Percentiles rank a stretch among this genome's conserved stretches.
phyloP scores from a whole-genome alignment of 2,888 invertebrate genomes.

The Drosophila tanythrix region DNA sequence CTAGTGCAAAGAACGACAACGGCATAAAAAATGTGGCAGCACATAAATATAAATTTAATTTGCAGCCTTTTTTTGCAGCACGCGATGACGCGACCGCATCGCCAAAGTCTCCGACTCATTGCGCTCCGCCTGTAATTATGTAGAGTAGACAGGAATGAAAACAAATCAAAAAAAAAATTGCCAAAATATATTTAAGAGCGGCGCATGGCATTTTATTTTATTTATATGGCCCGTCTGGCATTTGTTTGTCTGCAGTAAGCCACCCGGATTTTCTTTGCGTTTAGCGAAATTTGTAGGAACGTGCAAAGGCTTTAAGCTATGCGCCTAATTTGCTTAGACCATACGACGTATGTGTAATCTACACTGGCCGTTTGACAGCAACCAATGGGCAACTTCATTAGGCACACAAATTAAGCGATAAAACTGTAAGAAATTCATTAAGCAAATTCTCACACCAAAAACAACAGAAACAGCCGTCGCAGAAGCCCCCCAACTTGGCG shows the following conservation, averaged over 20 bases:
- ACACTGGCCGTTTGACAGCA: slow-evolving; percentile 51
- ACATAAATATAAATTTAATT: slow-evolving; percentile 80
- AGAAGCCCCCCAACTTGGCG: slow-evolving; percentile 54
- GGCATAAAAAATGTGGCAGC: slow-evolving; percentile 72
- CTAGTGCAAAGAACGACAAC: slow-evolving; percentile 56
- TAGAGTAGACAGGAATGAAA: slow-evolving; percentile 54
- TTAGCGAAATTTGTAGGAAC: slow-evolving; percentile 56
- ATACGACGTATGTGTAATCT: slow-evolving; percentile 71
- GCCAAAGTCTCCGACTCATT: slow-evolving; percentile 43
- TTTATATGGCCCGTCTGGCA: slow-evolving; percentile 52
- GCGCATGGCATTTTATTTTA: slow-evolving; percentile 58
- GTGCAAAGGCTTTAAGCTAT: slow-evolving; percentile 34
- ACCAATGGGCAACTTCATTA: slow-evolving; percentile 75
- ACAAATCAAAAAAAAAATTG: slow-evolving; percentile 29
- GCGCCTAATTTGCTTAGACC: slow-evolving; percentile 55
- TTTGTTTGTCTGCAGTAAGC: slow-evolving; percentile 59
- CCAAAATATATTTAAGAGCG: slow-evolving; percentile 58
- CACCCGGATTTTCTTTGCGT: slow-evolving; percentile 45
- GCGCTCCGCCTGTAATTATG: slow-evolving; percentile 60
- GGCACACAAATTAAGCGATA: slow-evolving; percentile 76
- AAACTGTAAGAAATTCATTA: slow-evolving; percentile 76
- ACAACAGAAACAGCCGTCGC: slow-evolving; percentile 38
- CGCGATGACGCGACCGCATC: slow-evolving; percentile 71
- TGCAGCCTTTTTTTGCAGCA: slow-evolving; percentile 52
- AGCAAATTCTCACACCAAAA: slow-evolving; percentile 65